Base-by-base conservation (phyloP, 2,113 vertebrate genomes). In the Tupaia tana region DNA sequence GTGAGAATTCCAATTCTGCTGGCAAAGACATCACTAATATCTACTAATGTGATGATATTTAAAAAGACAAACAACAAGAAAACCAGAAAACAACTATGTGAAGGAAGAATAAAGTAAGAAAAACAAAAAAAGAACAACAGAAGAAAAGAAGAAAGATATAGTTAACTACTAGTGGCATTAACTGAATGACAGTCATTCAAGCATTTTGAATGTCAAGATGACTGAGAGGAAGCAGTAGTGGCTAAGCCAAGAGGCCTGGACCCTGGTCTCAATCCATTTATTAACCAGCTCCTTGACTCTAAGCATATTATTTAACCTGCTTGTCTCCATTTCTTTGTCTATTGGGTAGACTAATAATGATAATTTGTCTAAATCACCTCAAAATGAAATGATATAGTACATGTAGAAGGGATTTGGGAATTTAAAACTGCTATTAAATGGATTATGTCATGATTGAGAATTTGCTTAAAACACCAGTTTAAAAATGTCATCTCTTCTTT, bases 391-490 rank as follows among this genome's bases (percentile, higher is more conserved):
- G 34, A 84, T 22, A 70, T 0, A 9, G 6, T 90, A 20, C 87
- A 79, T 78, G 20, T 61, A 52, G 75, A 91, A 52, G 29, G 52
- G 7, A 63, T 69, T 52, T 66, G 20, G 58, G 15, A 70, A 95
- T 77, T 92, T 59, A 84, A 85, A 97, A 92, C 66, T 27, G 9
- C 3, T 71, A 69, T 84, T 73, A 70, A 61, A 31, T n/a, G 9
- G 34, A 77, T 19, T 83, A 79, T 31, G 69, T 59, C 77, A 54
- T 73, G 67, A 77, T 12, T 66, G 73, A 63, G 24, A 31, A 90
- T 74, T 87, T 90, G 24, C 52, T 29, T 95, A 15, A 95, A 97
- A 94, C 18, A 29, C 16, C 43, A 83, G 56, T 27, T 61, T 43
- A 43, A 77, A 74, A 70, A 70, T 81, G 13, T 59, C 14, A 71